Conservation (phyloP, 2,113 vertebrate species). For the Falco punctatus region DNA sequence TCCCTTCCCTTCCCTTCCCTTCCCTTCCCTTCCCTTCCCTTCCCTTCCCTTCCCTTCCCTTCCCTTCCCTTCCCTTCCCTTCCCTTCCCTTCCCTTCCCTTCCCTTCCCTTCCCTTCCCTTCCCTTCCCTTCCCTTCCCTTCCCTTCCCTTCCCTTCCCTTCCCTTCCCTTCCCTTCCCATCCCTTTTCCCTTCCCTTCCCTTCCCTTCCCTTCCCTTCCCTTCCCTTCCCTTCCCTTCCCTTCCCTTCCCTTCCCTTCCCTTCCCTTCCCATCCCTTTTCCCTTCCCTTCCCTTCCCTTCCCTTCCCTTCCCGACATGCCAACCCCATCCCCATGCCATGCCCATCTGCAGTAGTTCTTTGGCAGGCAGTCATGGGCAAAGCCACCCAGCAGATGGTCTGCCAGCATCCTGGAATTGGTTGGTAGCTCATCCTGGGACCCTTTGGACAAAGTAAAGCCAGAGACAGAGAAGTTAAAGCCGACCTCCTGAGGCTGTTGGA, state of each 20-base stretch:
- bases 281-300: rapidly evolving
- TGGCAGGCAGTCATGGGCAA: background rate
- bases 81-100: background rate
- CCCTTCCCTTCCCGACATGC: background rate
- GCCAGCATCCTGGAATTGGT: background rate
- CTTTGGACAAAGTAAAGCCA: background rate
- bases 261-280: rapidly evolving
- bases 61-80: rapidly evolving
- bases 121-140: rapidly evolving
- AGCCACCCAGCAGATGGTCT: rapidly evolving
- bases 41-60: rapidly evolving
- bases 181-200: too few relatives aligned
- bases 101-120: rapidly evolving
- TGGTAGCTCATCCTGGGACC: background rate
- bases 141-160: too few relatives aligned
- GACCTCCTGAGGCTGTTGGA: background rate
- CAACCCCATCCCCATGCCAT: background rate
- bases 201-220: too few relatives aligned
- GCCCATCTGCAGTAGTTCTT: background rate
- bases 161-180: too few relatives aligned
- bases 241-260: background rate
- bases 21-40: background rate
- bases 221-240: rapidly evolving
- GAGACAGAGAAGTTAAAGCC: background rate
- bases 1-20: rapidly evolving